A percentile compares a stretch with the other conserved stretches of the same genome.
These are phyloP conservation scores for Epinephelus cyanopodus DNA, from an alignment of 2,113 vertebrate species.

Conservation along the genomic window DNA sequence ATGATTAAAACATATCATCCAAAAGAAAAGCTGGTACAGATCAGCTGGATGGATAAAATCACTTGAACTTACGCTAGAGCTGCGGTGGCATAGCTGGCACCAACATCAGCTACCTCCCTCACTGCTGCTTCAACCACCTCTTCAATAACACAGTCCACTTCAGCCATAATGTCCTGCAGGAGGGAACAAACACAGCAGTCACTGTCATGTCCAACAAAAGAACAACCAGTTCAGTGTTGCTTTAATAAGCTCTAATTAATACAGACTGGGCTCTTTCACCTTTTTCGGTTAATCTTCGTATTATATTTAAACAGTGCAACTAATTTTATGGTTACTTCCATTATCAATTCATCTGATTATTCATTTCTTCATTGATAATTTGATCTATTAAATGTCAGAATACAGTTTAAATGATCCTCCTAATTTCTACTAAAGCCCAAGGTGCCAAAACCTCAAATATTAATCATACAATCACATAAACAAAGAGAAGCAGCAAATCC, in stretches of 20 bases:
- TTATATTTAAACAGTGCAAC: not conserved
- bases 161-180: constrained; percentile 86
- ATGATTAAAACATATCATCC: not conserved
- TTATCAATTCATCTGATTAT: not conserved
- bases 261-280: not conserved
- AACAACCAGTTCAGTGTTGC: not conserved
- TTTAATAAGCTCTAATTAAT: not conserved
- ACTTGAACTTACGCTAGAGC: constrained; percentile 85
- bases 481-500: not conserved
- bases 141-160: constrained; percentile 85
- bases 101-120: constrained; percentile 80
- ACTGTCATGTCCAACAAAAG: not conserved
- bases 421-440: not conserved
- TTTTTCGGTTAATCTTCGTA: not conserved
- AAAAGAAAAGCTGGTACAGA: not conserved
- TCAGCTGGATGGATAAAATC: not conserved
- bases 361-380: not conserved
- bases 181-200: not conserved
- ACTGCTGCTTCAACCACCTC: constrained; percentile 87
- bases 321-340: not conserved
- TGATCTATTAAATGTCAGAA: not conserved
- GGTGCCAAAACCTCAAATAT: not conserved
- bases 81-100: constrained; percentile 76
- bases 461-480: not conserved
- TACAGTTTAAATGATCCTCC: no score